Base-by-base conservation (phyloP, 2,888 invertebrate species). In the Clitarchus hookeri region DNA sequence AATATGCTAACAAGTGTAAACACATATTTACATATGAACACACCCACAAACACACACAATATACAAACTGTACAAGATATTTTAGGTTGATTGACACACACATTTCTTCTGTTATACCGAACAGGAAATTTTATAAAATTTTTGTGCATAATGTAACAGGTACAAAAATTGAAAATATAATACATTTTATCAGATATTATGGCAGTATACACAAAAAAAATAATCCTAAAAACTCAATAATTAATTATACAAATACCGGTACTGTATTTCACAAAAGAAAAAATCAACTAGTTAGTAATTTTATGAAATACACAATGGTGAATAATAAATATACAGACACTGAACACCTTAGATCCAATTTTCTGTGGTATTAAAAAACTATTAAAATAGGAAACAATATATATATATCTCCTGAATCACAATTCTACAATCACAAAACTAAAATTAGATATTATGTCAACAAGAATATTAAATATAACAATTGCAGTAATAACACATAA, bases 61-160 rank as follows among this genome's bases (percentile, higher is more conserved):
- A 65, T n/a, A 65, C 65, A 65, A 65, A 65, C 65, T 65, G 65
- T 65, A 65, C 65, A 65, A 65, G 65, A 65, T 65, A 23, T 65
- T 65, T 65, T 65, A 16, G 16, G n/a, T 11, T 65, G 65, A 65
- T 19, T 65, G 65, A 65, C 65, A 65, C n/a, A 65, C 11, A n/a
- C n/a, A n/a, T 23, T 65, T 65, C n/a, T 0, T 23, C n/a, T 23
- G 19, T 65, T 23, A n/a, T 65, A n/a, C n/a, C 0, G 16, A 65
- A 65, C 65, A 65, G 23, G 0, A 65, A 9, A 23, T 65, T n/a
- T 65, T 65, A 9, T 23, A 65, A 65, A 23, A 23, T 19, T 65
- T 65, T 65, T 65, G 65, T 65, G 65, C 65, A 65, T 65, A 23
- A 16, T 23, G 16, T 65, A 65, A 65, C 65, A 65, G 16, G 65